Conservation (phyloP, 2,113 vertebrate genomes). For the Laticauda laticaudata region DNA sequence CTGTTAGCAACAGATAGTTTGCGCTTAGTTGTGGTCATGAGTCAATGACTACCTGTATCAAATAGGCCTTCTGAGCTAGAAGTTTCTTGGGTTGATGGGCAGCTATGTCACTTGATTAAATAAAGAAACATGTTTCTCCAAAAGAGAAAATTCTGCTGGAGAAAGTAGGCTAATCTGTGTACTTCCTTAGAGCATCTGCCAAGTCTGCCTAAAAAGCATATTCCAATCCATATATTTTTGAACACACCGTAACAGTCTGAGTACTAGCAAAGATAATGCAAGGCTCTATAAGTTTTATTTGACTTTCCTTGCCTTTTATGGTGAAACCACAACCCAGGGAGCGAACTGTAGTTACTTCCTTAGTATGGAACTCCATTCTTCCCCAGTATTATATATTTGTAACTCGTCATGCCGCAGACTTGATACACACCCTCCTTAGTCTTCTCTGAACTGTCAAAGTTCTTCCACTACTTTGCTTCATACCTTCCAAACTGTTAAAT, state of each 20-base stretch:
- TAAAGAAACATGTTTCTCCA: background rate
- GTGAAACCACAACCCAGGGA: background rate
- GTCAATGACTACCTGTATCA: background rate
- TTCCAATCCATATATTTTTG: background rate
- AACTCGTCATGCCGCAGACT: background rate
- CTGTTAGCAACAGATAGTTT: too few relatives aligned
- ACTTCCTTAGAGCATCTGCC: background rate
- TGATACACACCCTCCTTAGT: background rate
- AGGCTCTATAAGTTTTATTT: background rate
- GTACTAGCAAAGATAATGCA: slow-evolving; percentile 5
- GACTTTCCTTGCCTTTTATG: slow-evolving; percentile 20
- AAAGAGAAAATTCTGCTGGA: background rate
- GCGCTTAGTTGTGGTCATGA: too few relatives aligned
- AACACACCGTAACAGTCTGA: background rate
- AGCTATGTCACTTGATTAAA: background rate
- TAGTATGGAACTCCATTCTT: background rate
- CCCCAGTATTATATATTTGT: background rate
- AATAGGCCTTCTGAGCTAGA: background rate
- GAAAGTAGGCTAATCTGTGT: background rate
- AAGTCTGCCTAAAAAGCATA: background rate
- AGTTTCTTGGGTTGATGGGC: background rate
- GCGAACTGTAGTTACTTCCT: background rate
- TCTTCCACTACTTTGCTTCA: background rate
- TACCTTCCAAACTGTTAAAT: background rate
- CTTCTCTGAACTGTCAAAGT: background rate